phyloP scores from a whole-genome alignment of 2,113 vertebrate genomes.

The Todiramphus chloris region DNA sequence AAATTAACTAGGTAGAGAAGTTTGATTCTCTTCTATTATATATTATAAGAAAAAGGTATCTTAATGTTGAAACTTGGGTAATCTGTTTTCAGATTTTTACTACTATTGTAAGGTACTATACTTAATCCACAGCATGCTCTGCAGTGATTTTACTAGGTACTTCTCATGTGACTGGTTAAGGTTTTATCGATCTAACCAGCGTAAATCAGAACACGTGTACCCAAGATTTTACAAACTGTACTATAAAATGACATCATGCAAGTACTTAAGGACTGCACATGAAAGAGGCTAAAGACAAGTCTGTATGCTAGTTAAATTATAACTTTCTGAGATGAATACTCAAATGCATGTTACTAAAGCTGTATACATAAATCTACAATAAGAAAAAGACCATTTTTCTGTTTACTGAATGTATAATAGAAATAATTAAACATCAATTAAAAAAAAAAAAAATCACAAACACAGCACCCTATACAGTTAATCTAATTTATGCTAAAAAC shows the following conservation, averaged over 20 bases:
- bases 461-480: background rate
- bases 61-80: background rate
- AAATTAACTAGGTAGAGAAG: background rate
- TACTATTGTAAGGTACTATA: background rate
- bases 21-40: background rate
- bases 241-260: background rate
- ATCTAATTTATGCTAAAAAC: background rate
- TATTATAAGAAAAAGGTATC: background rate
- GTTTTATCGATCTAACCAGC: background rate
- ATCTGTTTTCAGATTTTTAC: background rate
- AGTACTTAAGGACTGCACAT: background rate
- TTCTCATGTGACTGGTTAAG: background rate
- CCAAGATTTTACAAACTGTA: background rate
- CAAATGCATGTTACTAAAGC: background rate
- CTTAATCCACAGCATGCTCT: background rate
- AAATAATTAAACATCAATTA: background rate
- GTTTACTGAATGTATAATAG: background rate
- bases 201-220: background rate
- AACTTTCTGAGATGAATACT: background rate
- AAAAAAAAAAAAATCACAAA: background rate
- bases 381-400: background rate
- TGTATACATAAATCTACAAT: background rate
- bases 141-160: background rate
- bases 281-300: background rate
- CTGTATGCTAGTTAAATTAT: background rate